phyloP scores from a whole-genome alignment of 2,113 vertebrate genomes.

The Lophochroa leadbeateri region DNA sequence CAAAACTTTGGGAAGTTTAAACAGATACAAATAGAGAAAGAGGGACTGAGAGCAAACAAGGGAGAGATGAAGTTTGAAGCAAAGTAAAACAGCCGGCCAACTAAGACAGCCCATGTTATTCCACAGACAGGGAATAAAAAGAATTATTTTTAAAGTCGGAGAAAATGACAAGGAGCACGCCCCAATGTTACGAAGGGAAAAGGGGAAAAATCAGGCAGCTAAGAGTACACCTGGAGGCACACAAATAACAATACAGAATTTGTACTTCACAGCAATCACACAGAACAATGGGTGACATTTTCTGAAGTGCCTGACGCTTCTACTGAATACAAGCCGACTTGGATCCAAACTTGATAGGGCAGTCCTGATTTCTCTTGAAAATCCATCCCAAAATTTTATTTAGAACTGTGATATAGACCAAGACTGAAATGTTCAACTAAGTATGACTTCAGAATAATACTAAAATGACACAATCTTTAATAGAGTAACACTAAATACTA shows the following conservation, averaged over 20 bases:
- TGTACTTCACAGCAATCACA: background rate
- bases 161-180: background rate
- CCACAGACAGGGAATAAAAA: background rate
- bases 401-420: background rate
- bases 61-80: background rate
- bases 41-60: background rate
- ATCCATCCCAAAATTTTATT: background rate
- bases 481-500: background rate
- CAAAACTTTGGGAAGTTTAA: background rate
- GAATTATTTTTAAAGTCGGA: background rate
- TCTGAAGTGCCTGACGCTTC: background rate
- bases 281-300: background rate
- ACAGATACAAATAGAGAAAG: background rate
- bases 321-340: background rate
- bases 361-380: background rate
- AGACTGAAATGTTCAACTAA: background rate
- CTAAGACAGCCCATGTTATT: constrained; percentile 19
- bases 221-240: background rate
- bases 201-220: background rate
- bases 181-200: background rate
- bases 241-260: background rate
- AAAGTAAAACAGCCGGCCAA: constrained; percentile 1
- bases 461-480: background rate
- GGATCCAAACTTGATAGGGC: background rate
- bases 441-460: background rate